Evolutionary conservation across 2,113 vertebrate species (phyloP), one percentile per base, ranked within the genome.

Genomic region (Parotia lawesii): DNA sequence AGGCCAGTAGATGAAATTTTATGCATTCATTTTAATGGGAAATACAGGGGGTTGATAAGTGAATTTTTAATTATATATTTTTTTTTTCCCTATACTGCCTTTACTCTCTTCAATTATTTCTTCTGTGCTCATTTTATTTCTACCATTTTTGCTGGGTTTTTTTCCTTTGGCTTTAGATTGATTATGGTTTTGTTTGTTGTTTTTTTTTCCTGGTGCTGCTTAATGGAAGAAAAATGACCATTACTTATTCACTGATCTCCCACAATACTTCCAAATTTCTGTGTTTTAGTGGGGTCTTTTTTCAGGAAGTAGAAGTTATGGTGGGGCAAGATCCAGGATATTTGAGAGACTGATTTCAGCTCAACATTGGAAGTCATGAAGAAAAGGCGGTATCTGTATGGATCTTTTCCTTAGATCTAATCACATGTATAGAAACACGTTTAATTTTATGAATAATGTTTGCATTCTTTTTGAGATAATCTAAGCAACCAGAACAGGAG

Each of bases 31-130:
- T 48, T 56, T 75, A 56, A 57, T 1, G 6, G 3, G 3, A 91
- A 82, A 40, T 65, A 61, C 0, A 2, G 0, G 3, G 5, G 0
- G 4, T 45, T 70, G 10, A 7, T 40, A 64, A 58, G 10, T 53
- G 15, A 15, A 24, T 56, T 81, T 93, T 89, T 31, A 47, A 35
- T 66, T 9, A 1, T 1, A 4, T 57, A 45, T 60, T 86, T 66
- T 86, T 71, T 53, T 57, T 73, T 85, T 12, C 23, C n/a, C n/a
- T 64, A 1, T 37, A 61, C 8, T 56, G 6, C 3, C 5, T 4
- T 61, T 70, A 22, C 24, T 9, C 7, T 61, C 38, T 91, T 84
- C 38, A 66, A 7, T 51, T 65, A 37, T 57, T 86, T 82, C 4
- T 85, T 89, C 56, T 38, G 31, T 45, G 6, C 5, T 53, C 9